Evolutionary conservation across 1,140 invertebrate genomes (phyloP).

Genomic region (Limonius californicus): DNA sequence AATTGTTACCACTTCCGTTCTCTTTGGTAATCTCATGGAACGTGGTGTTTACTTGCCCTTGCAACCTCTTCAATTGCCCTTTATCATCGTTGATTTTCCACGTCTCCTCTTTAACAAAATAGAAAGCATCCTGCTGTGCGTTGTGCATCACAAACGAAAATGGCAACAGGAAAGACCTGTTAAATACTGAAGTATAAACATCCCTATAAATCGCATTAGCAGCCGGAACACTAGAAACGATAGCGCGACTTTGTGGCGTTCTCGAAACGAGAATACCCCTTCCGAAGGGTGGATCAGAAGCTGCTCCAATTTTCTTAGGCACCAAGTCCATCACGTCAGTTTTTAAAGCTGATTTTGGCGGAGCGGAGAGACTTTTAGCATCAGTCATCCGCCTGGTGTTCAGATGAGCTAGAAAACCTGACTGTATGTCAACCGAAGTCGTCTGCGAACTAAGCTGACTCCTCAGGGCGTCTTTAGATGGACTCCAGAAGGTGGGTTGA

Average conservation of each 20-base stretch:
- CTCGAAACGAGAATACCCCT: slow-evolving; percentile 84
- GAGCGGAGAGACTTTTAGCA: slow-evolving; percentile 66
- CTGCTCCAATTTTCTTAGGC: slow-evolving; percentile 66
- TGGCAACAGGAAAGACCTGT: slow-evolving; percentile 82
- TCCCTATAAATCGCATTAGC: slow-evolving; percentile 86
- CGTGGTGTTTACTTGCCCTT: slow-evolving; percentile 89
- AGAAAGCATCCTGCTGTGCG: slow-evolving; percentile 87
- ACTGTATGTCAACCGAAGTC: slow-evolving; percentile 65
- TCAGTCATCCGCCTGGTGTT: slow-evolving; percentile 69
- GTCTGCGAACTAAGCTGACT: slow-evolving; percentile 50
- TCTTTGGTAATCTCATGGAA: slow-evolving; percentile 78
- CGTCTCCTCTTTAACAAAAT: slow-evolving; percentile 89
- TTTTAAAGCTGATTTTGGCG: slow-evolving; percentile 69
- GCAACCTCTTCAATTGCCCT: slow-evolving; percentile 80
- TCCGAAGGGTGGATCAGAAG: slow-evolving; percentile 84
- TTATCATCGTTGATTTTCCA: slow-evolving; percentile 85
- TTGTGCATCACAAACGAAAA: slow-evolving; percentile 87
- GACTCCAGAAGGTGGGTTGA: slow-evolving; percentile 57
- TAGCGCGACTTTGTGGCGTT: slow-evolving; percentile 70
- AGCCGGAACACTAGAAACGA: slow-evolving; percentile 80
- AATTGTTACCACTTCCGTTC: slow-evolving; percentile 61
- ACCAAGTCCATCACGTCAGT: slow-evolving; percentile 68
- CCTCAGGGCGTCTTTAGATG: slow-evolving; percentile 49
- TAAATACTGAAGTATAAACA: slow-evolving; percentile 91
- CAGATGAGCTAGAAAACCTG: slow-evolving; percentile 75